Evolutionary conservation across 2,888 invertebrate species (phyloP).

Genomic region (Gonocerus acuteangulatus): DNA sequence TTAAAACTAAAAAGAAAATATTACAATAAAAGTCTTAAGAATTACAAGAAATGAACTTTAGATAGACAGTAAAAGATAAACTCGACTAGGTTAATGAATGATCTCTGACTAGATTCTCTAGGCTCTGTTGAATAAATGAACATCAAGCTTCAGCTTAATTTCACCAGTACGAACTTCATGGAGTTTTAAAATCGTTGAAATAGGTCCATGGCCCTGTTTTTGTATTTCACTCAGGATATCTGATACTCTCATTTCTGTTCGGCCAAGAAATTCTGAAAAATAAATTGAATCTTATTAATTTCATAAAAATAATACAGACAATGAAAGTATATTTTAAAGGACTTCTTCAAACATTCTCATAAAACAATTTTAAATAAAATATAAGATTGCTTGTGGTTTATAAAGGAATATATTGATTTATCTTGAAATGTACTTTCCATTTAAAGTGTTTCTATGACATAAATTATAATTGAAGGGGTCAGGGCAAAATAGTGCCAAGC

Average conservation of each 20-base stretch:
- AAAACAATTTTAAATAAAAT: no score
- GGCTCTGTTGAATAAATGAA: slow-evolving; percentile 52
- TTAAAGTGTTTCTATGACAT: no score
- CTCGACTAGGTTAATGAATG: background rate
- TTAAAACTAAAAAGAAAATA: no score
- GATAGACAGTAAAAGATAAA: no score
- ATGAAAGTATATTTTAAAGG: slow-evolving; percentile 15
- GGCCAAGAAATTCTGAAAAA: slow-evolving; percentile 59
- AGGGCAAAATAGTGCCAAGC: no score
- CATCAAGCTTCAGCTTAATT: slow-evolving; percentile 60
- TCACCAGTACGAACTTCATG: slow-evolving; percentile 64
- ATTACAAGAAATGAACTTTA: no score
- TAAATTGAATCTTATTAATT: slow-evolving; percentile 6
- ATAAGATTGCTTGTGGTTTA: no score
- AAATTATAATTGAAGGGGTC: no score
- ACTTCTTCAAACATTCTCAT: slow-evolving; percentile 13
- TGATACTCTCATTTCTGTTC: slow-evolving; percentile 58
- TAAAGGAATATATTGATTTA: no score
- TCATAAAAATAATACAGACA: background rate
- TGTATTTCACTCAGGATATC: slow-evolving; percentile 54
- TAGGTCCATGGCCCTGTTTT: slow-evolving; percentile 50
- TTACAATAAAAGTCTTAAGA: no score
- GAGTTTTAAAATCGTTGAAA: slow-evolving; percentile 55
- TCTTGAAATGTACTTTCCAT: no score
- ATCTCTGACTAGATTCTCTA: background rate